Conservation (phyloP, 2,797 vertebrate genomes). For the Anableps anableps region DNA sequence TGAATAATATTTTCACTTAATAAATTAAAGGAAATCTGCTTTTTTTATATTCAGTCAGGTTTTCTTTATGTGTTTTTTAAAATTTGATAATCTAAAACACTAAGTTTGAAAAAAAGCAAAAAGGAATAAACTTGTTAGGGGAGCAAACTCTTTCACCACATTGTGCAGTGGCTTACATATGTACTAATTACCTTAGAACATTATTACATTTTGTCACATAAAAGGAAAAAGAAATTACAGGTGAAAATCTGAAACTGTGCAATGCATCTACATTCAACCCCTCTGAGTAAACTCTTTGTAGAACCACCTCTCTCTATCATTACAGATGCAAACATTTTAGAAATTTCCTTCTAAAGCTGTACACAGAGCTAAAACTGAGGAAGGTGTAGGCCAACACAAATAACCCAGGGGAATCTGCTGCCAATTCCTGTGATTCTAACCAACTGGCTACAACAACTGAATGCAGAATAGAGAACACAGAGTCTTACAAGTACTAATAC, state of each 20-base stretch:
- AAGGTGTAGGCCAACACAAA: background rate
- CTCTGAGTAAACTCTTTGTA: background rate
- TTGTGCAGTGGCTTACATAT: too few species aligned
- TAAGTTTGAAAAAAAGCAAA: too few species aligned
- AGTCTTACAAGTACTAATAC: background rate
- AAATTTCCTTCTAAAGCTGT: background rate
- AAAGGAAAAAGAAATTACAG: background rate
- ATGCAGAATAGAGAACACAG: background rate
- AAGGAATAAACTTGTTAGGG: too few species aligned
- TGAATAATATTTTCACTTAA: too few species aligned
- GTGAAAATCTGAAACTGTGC: background rate
- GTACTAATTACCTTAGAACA: too few species aligned
- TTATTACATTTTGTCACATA: background rate
- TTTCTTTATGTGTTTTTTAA: too few species aligned
- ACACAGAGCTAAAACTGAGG: background rate
- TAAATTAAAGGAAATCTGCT: too few species aligned
- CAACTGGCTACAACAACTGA: background rate
- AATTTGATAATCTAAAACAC: too few species aligned
- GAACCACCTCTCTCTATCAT: background rate
- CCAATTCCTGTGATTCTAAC: background rate
- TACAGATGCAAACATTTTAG: background rate
- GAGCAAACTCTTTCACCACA: too few species aligned
- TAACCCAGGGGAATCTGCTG: background rate
- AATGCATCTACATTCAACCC: background rate
- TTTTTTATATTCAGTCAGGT: too few species aligned